A percentile compares a stretch with the other conserved stretches of the same genome.
phyloP scores from a whole-genome alignment of 1,140 invertebrate species.

The Drosophila nikananu region DNA sequence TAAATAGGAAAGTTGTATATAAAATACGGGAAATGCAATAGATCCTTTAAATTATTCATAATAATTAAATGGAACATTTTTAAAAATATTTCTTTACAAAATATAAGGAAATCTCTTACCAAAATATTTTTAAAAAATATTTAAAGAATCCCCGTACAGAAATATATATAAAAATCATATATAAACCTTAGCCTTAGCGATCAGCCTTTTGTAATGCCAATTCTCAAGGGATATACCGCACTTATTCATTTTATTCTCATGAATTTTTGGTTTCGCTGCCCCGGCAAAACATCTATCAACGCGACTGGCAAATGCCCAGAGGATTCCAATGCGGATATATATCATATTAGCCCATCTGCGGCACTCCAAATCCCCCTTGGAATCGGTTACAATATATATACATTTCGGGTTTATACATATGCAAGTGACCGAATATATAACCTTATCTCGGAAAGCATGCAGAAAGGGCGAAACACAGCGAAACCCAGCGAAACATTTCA shows the following conservation, averaged over 20 bases:
- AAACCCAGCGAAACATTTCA: conserved; percentile 56
- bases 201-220: neutral
- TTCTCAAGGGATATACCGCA: neutral
- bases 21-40: neutral
- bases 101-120: neutral
- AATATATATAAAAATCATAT: neutral
- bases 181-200: neutral
- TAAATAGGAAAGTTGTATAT: neutral
- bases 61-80: neutral
- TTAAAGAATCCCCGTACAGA: neutral
- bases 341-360: conserved; percentile 55
- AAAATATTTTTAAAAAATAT: neutral
- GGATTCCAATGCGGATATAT: conserved; percentile 42
- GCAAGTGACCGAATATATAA: conserved; percentile 25
- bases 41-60: rapidly evolving
- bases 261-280: conserved; percentile 7
- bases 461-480: conserved; percentile 20
- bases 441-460: conserved; percentile 32
- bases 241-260: neutral
- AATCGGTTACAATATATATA: conserved; percentile 27
- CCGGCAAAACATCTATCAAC: conserved; percentile 42
- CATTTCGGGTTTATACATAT: conserved; percentile 49
- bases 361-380: conserved; percentile 26
- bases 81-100: neutral
- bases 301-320: conserved; percentile 21